These are phyloP conservation scores for Drosophila kohkoa DNA, from an alignment of 1,140 invertebrate genomes.

Conservation along the genomic window DNA sequence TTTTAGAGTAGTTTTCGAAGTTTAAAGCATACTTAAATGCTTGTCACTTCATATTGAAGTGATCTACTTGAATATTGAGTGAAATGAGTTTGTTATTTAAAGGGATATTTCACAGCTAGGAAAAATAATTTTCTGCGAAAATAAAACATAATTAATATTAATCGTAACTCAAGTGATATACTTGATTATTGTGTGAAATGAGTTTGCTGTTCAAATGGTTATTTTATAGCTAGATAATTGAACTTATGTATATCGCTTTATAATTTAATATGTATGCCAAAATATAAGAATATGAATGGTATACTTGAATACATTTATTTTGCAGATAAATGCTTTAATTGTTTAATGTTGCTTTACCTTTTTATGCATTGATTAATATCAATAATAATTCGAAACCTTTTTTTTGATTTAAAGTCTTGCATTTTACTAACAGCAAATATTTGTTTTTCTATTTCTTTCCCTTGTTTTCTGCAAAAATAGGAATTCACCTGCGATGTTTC, in stretches of 20 bases:
- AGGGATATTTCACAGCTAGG: not conserved
- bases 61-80: not conserved
- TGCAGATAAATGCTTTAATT: no score
- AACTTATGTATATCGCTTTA: no score
- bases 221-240: no score
- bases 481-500: constrained; percentile 96
- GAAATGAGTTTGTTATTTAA: no score
- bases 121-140: no score
- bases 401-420: not conserved
- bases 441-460: not conserved
- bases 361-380: not conserved
- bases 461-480: constrained; percentile 84
- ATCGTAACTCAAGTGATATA: not conserved
- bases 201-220: not conserved
- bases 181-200: no score
- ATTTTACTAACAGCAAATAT: not conserved
- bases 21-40: not conserved
- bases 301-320: no score
- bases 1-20: constrained; percentile 18
- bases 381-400: not conserved
- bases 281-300: no score
- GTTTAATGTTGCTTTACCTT: no score
- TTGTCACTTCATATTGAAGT: not conserved
- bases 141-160: not conserved
- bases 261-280: no score